A percentile compares a stretch with the other conserved stretches of the same genome.
Conservation (phyloP, 2,113 vertebrate genomes). For the Pandion haliaetus region DNA sequence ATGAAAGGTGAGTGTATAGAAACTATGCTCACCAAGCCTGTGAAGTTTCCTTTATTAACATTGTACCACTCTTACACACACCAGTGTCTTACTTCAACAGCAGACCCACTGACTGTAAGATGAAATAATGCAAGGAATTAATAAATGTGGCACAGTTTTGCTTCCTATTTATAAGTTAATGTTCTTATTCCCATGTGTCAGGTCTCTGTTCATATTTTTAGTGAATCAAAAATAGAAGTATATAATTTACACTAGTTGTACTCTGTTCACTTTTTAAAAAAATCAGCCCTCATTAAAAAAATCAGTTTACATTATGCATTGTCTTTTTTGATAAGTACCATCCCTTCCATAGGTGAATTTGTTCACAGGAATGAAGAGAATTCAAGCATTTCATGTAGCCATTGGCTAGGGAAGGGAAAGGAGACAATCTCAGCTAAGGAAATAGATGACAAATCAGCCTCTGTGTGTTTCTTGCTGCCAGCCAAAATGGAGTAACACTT, state of each 20-base stretch:
- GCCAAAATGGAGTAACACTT: conserved; percentile 41
- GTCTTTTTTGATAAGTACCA: background rate
- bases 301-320: background rate
- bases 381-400: background rate
- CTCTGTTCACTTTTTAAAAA: background rate
- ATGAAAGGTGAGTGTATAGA: background rate
- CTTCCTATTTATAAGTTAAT: background rate
- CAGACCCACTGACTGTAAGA: background rate
- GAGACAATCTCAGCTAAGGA: background rate
- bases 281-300: background rate
- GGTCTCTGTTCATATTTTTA: background rate
- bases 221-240: background rate
- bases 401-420: background rate
- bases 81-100: background rate
- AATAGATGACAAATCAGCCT: background rate
- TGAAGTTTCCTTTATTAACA: background rate
- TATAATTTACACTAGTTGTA: background rate
- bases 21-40: background rate
- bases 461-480: background rate
- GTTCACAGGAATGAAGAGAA: background rate
- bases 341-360: background rate
- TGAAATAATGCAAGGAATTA: background rate
- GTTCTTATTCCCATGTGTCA: background rate
- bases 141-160: background rate
- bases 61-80: background rate